A percentile compares a stretch with the other conserved stretches of the same genome.
phyloP scores from a whole-genome alignment of 2,888 invertebrate genomes.

The Trimorus sp. region DNA sequence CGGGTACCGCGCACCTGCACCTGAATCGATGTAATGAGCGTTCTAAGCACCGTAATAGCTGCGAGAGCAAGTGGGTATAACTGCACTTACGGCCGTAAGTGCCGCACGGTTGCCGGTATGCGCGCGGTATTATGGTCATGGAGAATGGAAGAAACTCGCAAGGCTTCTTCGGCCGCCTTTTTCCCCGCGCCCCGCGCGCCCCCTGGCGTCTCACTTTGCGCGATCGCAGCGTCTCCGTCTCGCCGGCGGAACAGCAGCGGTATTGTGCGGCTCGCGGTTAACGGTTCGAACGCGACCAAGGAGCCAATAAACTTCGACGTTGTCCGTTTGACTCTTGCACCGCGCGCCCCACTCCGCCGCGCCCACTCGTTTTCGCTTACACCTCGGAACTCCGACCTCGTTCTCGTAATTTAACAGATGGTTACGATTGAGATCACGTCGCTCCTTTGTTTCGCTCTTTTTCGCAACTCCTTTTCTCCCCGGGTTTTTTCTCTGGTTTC shows the following conservation, averaged over 20 bases:
- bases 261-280: conserved; percentile 71
- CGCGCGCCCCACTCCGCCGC: conserved; percentile 35
- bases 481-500: not conserved
- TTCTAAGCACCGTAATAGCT: conserved; percentile 66
- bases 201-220: conserved; percentile 3
- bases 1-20: conserved; percentile 64
- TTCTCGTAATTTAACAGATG: conserved; percentile 64
- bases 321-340: conserved; percentile 60
- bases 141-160: conserved; percentile 66
- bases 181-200: conserved; percentile 10
- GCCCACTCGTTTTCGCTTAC: conserved; percentile 62
- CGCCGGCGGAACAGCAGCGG: conserved; percentile 60
- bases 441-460: conserved; percentile 21
- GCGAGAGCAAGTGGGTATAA: conserved; percentile 65
- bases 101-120: conserved; percentile 58
- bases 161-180: conserved; percentile 51
- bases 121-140: conserved; percentile 64
- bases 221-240: conserved; percentile 27
- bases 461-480: not conserved
- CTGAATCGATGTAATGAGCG: conserved; percentile 70
- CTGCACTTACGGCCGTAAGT: conserved; percentile 66
- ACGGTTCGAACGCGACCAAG: conserved; percentile 67
- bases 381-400: conserved; percentile 62
- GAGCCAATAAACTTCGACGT: conserved; percentile 68
- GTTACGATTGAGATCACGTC: conserved; percentile 62